Evolutionary conservation across 2,888 invertebrate species (phyloP).

Genomic region (Elysia crispata): DNA sequence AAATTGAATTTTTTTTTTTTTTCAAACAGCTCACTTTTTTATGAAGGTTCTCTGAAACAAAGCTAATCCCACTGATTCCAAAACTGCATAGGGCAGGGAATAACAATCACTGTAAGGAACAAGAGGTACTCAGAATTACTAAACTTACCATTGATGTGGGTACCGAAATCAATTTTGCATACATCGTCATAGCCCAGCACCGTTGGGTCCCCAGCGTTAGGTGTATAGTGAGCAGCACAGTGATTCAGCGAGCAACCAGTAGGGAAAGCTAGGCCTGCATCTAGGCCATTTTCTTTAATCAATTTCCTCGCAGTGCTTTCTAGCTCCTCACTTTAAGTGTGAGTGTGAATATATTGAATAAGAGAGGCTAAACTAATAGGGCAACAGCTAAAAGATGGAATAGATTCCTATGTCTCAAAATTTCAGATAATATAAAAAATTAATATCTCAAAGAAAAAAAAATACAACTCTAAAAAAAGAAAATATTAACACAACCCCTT

Average conservation of each 20-base stretch:
- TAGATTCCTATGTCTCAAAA: too few species aligned
- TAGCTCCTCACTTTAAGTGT: slow-evolving; percentile 85
- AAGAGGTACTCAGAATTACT: neutral
- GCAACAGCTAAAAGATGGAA: too few species aligned
- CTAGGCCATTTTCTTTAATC: slow-evolving; percentile 95
- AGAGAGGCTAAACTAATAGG: too few species aligned
- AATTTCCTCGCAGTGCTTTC: slow-evolving; percentile 93
- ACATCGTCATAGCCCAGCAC: slow-evolving; percentile 97
- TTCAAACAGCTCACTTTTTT: neutral
- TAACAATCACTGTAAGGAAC: neutral
- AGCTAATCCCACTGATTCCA: neutral
- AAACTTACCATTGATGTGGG: slow-evolving; percentile 92
- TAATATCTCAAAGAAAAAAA: too few species aligned
- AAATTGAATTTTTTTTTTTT: neutral
- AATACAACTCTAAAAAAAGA: too few species aligned
- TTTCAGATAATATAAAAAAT: too few species aligned
- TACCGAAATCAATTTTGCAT: slow-evolving; percentile 99
- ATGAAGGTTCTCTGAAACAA: neutral
- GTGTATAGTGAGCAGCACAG: slow-evolving; percentile 99
- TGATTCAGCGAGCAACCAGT: slow-evolving; percentile 99
- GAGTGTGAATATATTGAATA: too few species aligned
- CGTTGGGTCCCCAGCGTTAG: slow-evolving; percentile 97
- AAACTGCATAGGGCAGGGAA: neutral
- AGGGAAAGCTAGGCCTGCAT: slow-evolving; percentile 92
- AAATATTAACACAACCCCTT: too few species aligned